Evolutionary conservation across 2,888 invertebrate genomes (phyloP).

Genomic region (Platycheirus rosarum): DNA sequence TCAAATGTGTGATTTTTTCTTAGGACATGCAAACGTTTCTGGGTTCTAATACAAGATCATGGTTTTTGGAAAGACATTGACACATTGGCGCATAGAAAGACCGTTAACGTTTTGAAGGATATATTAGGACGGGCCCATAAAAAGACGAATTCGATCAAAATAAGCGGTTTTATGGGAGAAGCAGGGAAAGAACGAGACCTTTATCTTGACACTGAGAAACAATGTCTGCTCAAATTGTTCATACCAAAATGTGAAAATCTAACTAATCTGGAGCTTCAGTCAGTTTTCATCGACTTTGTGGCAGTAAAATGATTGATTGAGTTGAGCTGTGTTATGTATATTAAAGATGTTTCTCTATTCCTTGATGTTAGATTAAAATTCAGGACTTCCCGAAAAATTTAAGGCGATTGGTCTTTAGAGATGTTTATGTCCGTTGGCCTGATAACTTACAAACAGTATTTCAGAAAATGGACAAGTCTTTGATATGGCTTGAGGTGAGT

Average conservation of each 20-base stretch:
- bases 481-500: constrained; percentile 79
- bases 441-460: constrained; percentile 79
- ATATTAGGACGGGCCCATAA: constrained; percentile 78
- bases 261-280: constrained; percentile 78
- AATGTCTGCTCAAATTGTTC: constrained; percentile 68
- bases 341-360: constrained; percentile 75
- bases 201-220: constrained; percentile 1
- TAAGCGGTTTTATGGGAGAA: constrained; percentile 77
- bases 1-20: neutral
- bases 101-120: constrained; percentile 78
- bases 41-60: constrained; percentile 79
- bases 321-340: neutral
- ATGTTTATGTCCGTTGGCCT: constrained; percentile 79
- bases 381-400: constrained; percentile 86
- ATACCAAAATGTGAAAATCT: constrained; percentile 78
- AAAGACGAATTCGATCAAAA: constrained; percentile 79
- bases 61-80: constrained; percentile 81
- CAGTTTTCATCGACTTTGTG: constrained; percentile 80
- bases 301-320: constrained; percentile 1
- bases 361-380: constrained; percentile 84
- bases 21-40: constrained; percentile 80
- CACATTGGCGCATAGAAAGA: constrained; percentile 78
- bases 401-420: constrained; percentile 84
- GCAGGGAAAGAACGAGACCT: constrained; percentile 8
- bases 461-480: constrained; percentile 79